A percentile compares a stretch with the other conserved stretches of the same genome.
phyloP scores from a whole-genome alignment of 30 jellyfish, hydroid and myxozoan genomes.

The Haliclystus octoradiatus region DNA sequence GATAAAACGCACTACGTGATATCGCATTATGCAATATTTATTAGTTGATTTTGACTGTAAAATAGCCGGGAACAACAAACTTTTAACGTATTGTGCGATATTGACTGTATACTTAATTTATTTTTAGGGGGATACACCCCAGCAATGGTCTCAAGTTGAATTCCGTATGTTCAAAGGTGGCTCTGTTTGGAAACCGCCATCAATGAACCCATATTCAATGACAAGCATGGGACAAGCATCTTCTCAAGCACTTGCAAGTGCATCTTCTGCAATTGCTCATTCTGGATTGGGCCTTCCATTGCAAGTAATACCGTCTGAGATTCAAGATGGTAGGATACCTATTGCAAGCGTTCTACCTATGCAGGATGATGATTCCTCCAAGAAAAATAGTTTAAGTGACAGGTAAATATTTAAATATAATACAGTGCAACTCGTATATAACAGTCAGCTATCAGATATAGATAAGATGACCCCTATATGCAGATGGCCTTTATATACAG shows the following conservation, averaged over 20 bases:
- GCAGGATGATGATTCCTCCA: slow-evolving; percentile 19
- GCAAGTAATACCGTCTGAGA: slow-evolving; percentile 9
- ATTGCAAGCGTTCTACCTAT: no score
- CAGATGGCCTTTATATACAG: no score
- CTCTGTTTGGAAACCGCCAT: slow-evolving; percentile 97
- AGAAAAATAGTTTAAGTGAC: slow-evolving; percentile 38
- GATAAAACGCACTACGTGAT: no score
- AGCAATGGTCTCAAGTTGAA: slow-evolving; percentile 71
- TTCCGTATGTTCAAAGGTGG: slow-evolving; percentile 93
- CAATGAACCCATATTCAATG: slow-evolving; percentile 64
- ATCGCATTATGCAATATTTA: no score
- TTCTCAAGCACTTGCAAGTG: slow-evolving; percentile 60
- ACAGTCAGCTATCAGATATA: no score
- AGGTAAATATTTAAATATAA: slow-evolving; percentile 18
- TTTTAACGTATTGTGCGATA: no score
- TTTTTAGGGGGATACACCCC: slow-evolving; percentile 97
- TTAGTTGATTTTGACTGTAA: no score
- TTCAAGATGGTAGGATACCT: neutral
- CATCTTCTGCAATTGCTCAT: slow-evolving; percentile 70
- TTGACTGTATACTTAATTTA: no score
- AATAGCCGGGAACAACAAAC: no score
- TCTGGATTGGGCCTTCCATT: slow-evolving; percentile 15
- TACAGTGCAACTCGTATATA: no score
- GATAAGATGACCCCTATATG: no score
- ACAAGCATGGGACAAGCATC: slow-evolving; percentile 35